Evolutionary conservation across 2,797 vertebrate genomes (phyloP), one percentile per base, ranked within the genome.

Genomic region (Scyliorhinus canicula): DNA sequence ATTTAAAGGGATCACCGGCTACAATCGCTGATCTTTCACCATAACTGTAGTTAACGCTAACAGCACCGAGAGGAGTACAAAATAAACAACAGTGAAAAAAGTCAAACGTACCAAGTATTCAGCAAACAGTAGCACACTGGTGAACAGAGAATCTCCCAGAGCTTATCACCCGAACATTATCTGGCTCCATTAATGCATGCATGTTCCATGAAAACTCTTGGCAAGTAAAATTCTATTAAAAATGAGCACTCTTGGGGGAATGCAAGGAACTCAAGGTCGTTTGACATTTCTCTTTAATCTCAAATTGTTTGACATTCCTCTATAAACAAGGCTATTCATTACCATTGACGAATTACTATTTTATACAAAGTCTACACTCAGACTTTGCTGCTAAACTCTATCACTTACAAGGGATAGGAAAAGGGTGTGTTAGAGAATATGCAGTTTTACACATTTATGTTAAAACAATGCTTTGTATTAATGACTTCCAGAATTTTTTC

Each of bases 261-360:
- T 93, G 44, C 4, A 93, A 69, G 28, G 65, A 44, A 65, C 26
- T 93, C 67, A 71, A 71, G 47, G 35, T 26, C 47, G 3, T 35
- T 26, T 52, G 91, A 50, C n/a, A 93, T 50, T 65, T 47, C 60
- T 93, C 65, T 93, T 93, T 91, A n/a, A 88, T 88, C 52, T 88
- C n/a, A 93, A 93, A 65, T 63, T 93, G 90, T 40, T 93, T 65
- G 40, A 93, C 90, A 65, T 93, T 65, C 90, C 40, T 65, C n/a
- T 93, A 63, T 65, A 93, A 93, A 40, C 90, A 93, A 44, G n/a
- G 40, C n/a, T 65, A 93, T 93, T 93, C 85, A 93, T 93, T 93
- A 67, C 60, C 47, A 19, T 63, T 93, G n/a, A 65, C 90, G 24
- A 93, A 44, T 63, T 60, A 91, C 44, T 65, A 44, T 91, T 91